A percentile compares a stretch with the other conserved stretches of the same genome.
These are phyloP conservation scores for Balaeniceps rex DNA, from an alignment of 2,113 vertebrate species.

Conservation along the genomic window DNA sequence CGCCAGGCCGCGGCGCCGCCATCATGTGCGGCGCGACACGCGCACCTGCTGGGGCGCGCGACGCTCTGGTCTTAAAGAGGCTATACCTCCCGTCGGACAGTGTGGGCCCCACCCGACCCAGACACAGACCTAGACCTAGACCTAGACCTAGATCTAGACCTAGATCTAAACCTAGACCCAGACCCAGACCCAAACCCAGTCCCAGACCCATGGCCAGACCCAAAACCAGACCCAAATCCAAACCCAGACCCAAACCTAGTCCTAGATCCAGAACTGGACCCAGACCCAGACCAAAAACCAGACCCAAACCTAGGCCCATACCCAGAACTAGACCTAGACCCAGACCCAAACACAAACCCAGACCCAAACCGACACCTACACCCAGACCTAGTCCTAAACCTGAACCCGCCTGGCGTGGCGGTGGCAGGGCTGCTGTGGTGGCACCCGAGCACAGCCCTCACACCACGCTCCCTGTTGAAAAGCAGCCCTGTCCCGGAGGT, in stretches of 20 bases:
- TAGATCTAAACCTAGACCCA: no score
- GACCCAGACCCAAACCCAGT: rapidly evolving
- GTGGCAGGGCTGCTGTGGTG: neutral
- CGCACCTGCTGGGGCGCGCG: neutral
- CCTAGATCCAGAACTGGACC: neutral
- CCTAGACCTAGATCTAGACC: no score
- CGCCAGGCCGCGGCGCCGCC: neutral
- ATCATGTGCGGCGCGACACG: neutral
- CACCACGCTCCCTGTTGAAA: rapidly evolving
- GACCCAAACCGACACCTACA: rapidly evolving
- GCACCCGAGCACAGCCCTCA: rapidly evolving
- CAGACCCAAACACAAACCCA: no score
- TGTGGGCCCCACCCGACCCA: rapidly evolving
- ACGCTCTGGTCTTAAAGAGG: neutral
- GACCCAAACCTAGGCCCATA: neutral
- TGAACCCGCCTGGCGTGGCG: rapidly evolving
- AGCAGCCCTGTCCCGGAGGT: rapidly evolving
- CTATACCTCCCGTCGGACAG: rapidly evolving
- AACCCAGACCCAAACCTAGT: neutral
- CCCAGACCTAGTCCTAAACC: no score
- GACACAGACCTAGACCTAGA: rapidly evolving
- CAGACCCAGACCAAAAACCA: neutral
- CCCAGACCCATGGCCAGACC: no score
- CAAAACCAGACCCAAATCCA: no score
- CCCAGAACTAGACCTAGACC: no score